A percentile compares a stretch with the other conserved stretches of the same genome.
phyloP scores from a whole-genome alignment of 2,888 invertebrate genomes.

The Deroplatys truncata region DNA sequence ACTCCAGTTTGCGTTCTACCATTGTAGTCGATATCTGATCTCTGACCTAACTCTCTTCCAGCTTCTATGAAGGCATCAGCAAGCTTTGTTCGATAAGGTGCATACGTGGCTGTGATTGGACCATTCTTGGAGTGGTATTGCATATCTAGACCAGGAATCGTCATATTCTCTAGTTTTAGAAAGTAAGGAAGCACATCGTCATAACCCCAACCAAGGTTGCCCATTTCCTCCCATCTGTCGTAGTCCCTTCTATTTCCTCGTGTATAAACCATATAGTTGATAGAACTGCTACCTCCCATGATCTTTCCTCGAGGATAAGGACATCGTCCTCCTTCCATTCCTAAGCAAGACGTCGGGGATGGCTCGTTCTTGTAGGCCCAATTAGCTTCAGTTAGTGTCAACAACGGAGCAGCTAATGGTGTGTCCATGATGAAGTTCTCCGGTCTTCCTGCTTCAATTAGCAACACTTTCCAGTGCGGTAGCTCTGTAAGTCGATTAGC shows the following conservation, averaged over 20 bases:
- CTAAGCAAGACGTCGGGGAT: neutral
- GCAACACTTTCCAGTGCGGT: constrained; percentile 26
- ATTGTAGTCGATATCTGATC: constrained; percentile 38
- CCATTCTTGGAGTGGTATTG: constrained; percentile 28
- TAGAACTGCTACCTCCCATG: constrained; percentile 45
- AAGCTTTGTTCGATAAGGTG: constrained; percentile 36
- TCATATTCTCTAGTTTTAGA: constrained; percentile 40
- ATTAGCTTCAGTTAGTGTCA: neutral
- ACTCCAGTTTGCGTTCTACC: constrained; percentile 42
- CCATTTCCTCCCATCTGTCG: constrained; percentile 28
- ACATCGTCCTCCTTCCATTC: constrained; percentile 4
- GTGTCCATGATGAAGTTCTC: constrained; percentile 14
- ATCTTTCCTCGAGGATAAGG: constrained; percentile 38
- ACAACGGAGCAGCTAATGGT: neutral
- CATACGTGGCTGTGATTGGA: constrained; percentile 36
- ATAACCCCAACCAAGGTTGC: constrained; percentile 35
- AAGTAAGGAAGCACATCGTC: constrained; percentile 36
- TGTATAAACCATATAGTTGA: constrained; percentile 47
- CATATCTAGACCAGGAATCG: constrained; percentile 38
- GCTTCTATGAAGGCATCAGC: constrained; percentile 37
- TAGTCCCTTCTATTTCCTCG: constrained; percentile 33
- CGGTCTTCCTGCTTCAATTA: constrained; percentile 18
- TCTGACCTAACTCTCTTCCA: constrained; percentile 37
- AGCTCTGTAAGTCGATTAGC: constrained; percentile 40
- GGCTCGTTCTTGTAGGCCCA: constrained; percentile 2